Conservation (phyloP, 1,140 invertebrate genomes). For the Drosophila kanapiae region DNA sequence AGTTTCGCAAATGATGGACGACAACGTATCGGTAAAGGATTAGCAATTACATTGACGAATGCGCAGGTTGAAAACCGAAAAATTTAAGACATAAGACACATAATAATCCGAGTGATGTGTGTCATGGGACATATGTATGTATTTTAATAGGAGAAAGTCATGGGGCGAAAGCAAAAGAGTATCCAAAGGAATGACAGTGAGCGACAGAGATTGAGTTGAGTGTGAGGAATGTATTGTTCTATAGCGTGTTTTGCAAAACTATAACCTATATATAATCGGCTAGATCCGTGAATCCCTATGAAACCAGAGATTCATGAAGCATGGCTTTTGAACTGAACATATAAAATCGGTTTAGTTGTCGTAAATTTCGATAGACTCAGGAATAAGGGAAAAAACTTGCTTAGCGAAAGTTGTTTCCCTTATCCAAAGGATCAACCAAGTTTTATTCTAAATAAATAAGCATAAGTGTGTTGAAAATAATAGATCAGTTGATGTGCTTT, state of each 20-base stretch:
- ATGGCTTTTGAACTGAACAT: slow-evolving; percentile 6
- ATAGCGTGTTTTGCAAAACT: slow-evolving; percentile 14
- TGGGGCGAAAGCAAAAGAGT: slow-evolving; percentile 37
- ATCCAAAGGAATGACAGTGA: slow-evolving; percentile 41
- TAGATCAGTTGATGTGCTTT: slow-evolving; percentile 75
- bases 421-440: neutral
- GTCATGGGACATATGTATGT: slow-evolving; percentile 45
- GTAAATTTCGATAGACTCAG: neutral
- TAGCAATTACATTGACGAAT: slow-evolving; percentile 43
- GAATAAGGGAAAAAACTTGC: neutral
- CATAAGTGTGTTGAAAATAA: slow-evolving; percentile 38
- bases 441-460: slow-evolving; percentile 16
- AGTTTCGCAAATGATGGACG: slow-evolving; percentile 61
- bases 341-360: slow-evolving; percentile 26
- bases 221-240: slow-evolving; percentile 7
- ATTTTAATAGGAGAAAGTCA: slow-evolving; percentile 53
- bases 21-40: slow-evolving; percentile 30
- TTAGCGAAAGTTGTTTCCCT: neutral
- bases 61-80: slow-evolving; percentile 51
- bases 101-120: slow-evolving; percentile 41
- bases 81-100: slow-evolving; percentile 47
- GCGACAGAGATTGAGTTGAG: slow-evolving; percentile 22
- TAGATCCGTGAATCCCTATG: slow-evolving; percentile 20
- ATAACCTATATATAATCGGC: slow-evolving; percentile 6
- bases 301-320: slow-evolving; percentile 14